Evolutionary conservation across 2,888 invertebrate species (phyloP), one percentile per base, ranked within the genome.

Genomic region (Malthinus seriepunctatus): DNA sequence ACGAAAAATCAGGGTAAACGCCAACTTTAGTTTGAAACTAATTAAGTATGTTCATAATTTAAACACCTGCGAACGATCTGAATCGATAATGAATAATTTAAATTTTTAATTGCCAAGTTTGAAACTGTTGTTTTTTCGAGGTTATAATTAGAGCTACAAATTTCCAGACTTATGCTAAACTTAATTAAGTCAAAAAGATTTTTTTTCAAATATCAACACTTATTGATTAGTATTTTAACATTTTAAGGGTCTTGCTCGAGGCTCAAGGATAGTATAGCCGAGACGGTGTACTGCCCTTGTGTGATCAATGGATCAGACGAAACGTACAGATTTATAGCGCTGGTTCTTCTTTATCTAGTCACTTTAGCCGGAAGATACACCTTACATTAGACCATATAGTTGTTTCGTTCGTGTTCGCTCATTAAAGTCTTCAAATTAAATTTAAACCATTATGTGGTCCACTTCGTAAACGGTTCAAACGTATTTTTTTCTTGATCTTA

Each of bases 331-430:
- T 64, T 66, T 66, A 66, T 64, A 62, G 62, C 57, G 57, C 59
- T 66, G 61, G 65, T 64, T 65, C 64, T 65, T 60, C 62, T 65
- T 63, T 63, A 64, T 62, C 62, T 63, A 66, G 63, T 66, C 61
- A 61, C 63, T 56, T 62, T 52, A 53, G 65, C 63, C 65, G 65
- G 65, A 66, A 66, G 65, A 66, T 61, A 65, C 51, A 23, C 23
- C 5, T 33, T 55, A 55, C 57, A 49, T 33, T 50, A 15, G 48
- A 31, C 62, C 58, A 56, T 46, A 39, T 45, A 47, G 32, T 38
- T 39, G 32, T 35, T 42, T 32, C 47, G 2, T 51, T 6, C 35
- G n/a, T 34, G 34, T 34, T n/a, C 33, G 31, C 32, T 35, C 56
- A 49, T 61, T 61, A 46, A 53, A 37, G 33, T 53, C 38, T 61